Evolutionary conservation across 2,797 vertebrate species (phyloP).

Genomic region (Bradypodion pumilum): DNA sequence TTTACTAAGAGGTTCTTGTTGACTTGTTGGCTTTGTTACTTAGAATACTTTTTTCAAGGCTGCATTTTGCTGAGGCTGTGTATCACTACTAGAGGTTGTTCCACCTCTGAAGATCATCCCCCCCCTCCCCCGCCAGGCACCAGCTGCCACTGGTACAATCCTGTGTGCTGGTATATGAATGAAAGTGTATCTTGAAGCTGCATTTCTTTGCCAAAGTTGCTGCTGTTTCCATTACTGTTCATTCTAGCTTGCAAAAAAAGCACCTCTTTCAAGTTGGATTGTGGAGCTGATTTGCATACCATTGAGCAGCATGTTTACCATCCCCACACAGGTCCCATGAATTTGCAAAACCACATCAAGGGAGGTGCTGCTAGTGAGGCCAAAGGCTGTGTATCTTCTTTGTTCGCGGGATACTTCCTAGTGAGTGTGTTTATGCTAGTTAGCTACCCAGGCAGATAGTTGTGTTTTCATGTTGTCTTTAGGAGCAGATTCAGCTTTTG

Average conservation of each 20-base stretch:
- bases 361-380: background rate
- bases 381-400: background rate
- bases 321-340: background rate
- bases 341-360: background rate
- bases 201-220: background rate
- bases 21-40: background rate
- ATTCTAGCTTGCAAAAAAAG: background rate
- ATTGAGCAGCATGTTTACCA: background rate
- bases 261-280: background rate
- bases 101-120: background rate
- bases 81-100: background rate
- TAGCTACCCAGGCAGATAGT: background rate
- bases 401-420: background rate
- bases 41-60: background rate
- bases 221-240: rapidly evolving
- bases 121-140: background rate
- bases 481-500: background rate
- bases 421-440: background rate
- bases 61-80: background rate
- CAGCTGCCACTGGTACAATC: background rate
- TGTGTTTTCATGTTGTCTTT: background rate
- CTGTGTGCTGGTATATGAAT: background rate
- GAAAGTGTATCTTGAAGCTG: background rate
- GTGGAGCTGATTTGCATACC: background rate
- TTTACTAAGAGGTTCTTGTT: background rate